Evolutionary conservation across 2,888 invertebrate genomes (phyloP).

Genomic region (Caenorhabditis japonica): DNA sequence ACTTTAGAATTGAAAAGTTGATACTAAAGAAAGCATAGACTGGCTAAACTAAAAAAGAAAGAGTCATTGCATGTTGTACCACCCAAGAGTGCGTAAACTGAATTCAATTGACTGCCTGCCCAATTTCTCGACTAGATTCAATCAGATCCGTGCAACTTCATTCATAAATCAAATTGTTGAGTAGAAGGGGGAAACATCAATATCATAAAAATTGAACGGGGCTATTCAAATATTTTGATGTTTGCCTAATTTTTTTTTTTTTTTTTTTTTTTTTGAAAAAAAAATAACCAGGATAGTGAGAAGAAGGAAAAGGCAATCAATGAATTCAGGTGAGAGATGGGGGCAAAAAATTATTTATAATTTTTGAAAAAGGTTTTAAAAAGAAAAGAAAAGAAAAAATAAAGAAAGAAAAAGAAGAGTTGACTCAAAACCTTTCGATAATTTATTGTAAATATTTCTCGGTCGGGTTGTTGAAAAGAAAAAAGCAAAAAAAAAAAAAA

Average conservation of each 20-base stretch:
- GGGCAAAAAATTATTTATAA: neutral
- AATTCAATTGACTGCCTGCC: too few relatives aligned
- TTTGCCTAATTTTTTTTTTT: constrained; percentile 1
- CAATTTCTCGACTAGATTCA: constrained; percentile 9
- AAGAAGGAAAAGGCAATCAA: constrained; percentile 25
- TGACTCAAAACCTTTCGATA: constrained; percentile 35
- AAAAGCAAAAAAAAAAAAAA: constrained; percentile 17
- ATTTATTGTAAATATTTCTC: constrained; percentile 37
- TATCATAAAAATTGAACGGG: constrained; percentile 2
- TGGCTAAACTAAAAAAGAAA: neutral
- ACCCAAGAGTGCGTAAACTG: too few relatives aligned
- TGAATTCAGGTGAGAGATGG: constrained; percentile 43
- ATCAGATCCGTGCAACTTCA: constrained; percentile 45
- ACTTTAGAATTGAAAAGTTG: neutral
- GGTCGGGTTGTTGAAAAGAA: constrained; percentile 3
- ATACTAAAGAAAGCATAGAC: neutral
- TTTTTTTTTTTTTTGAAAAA: too few relatives aligned
- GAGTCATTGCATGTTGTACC: too few relatives aligned
- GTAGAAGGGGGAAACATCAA: constrained; percentile 6
- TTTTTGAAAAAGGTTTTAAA: constrained; percentile 2
- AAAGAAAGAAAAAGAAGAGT: neutral
- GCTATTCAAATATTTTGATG: neutral
- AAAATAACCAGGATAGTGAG: constrained; percentile 8
- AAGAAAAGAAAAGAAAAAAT: neutral
- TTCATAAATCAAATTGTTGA: constrained; percentile 33